Evolutionary conservation across 2,113 vertebrate species (phyloP).

Genomic region (Microcebus ravelobensis): DNA sequence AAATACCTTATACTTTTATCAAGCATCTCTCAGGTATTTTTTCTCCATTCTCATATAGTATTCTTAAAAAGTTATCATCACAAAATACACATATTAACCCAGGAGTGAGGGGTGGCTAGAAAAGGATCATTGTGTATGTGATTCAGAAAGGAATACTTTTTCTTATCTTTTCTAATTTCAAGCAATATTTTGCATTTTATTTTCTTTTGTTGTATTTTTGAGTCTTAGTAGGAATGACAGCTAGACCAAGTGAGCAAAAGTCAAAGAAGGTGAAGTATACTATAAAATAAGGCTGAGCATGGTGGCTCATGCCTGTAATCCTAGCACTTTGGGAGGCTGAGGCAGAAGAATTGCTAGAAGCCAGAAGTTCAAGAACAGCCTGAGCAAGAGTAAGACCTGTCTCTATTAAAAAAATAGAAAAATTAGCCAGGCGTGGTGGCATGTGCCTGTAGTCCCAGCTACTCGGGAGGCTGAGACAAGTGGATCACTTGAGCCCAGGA

Average conservation of each 20-base stretch:
- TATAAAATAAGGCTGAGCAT: background rate
- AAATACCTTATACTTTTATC: background rate
- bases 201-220: background rate
- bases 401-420: too few species aligned
- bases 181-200: background rate
- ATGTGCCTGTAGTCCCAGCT: too few species aligned
- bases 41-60: background rate
- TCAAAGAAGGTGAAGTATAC: background rate
- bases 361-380: too few species aligned
- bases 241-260: background rate
- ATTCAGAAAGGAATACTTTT: background rate
- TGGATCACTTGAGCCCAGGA: too few species aligned
- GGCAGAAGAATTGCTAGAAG: too few species aligned
- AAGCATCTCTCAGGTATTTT: background rate
- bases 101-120: background rate
- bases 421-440: too few species aligned
- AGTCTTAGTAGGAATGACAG: background rate
- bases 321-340: too few species aligned
- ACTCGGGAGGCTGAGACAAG: too few species aligned
- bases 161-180: conserved; percentile 1
- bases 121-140: background rate
- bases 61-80: background rate
- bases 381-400: too few species aligned
- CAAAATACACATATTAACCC: background rate
- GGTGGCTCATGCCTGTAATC: too few species aligned